Evolutionary conservation across 2,888 invertebrate species (phyloP).

Genomic region (Folsomia candida): DNA sequence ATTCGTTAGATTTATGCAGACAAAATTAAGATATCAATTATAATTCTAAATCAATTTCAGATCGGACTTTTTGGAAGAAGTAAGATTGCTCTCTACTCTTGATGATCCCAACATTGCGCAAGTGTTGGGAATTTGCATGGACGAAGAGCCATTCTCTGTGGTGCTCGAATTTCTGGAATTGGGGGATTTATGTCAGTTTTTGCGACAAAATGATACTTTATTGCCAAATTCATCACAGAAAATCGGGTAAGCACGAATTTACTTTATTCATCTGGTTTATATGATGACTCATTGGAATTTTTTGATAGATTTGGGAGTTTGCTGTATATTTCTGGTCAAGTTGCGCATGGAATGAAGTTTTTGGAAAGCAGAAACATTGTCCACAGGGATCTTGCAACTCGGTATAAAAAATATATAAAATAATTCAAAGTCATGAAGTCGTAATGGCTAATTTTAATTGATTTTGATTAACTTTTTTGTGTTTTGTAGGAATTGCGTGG

Average conservation of each 20-base stretch:
- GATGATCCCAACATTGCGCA: conserved; percentile 80
- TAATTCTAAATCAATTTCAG: conserved; percentile 59
- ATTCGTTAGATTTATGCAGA: background rate
- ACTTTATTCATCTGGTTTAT: too few relatives aligned
- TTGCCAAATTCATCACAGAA: conserved; percentile 46
- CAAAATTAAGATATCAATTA: background rate
- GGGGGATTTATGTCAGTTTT: conserved; percentile 75
- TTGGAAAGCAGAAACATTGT: conserved; percentile 84
- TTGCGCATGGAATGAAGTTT: conserved; percentile 87
- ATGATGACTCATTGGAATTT: too few relatives aligned
- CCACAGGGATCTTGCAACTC: conserved; percentile 82
- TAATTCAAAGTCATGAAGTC: too few relatives aligned
- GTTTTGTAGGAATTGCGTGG: conserved; percentile 73
- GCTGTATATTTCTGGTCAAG: conserved; percentile 77
- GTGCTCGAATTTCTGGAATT: conserved; percentile 86
- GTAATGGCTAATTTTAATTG: too few relatives aligned
- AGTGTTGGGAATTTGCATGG: conserved; percentile 75
- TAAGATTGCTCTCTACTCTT: conserved; percentile 78
- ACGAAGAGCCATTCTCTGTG: conserved; percentile 79
- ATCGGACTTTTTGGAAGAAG: conserved; percentile 80
- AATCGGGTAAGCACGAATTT: conserved; percentile 38
- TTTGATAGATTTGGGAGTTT: conserved; percentile 58
- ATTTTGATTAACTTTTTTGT: too few relatives aligned
- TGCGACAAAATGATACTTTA: conserved; percentile 55
- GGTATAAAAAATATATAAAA: conserved; percentile 57